Base-by-base conservation (phyloP, 2,888 invertebrate species). In the Julus scandinavius region DNA sequence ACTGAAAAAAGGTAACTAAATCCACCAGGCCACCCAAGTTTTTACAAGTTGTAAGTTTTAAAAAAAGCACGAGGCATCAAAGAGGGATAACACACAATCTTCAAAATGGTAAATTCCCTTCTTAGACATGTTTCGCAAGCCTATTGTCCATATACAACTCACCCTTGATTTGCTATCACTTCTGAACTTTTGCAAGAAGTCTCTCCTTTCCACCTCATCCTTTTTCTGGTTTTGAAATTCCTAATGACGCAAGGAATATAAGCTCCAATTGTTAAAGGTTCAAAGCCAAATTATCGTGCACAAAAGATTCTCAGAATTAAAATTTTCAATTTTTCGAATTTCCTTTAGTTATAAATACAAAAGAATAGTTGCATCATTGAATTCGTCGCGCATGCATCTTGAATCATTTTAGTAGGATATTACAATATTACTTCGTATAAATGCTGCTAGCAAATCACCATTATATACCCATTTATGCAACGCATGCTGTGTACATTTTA, bases 141-240 rank as follows among this genome's bases (percentile, higher is more conserved):
- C 54, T 72, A 72, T 9, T 20, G 72, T 72, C 72, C 72, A 72
- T 29, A 9, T 9, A 2, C 72, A 80, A 80, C 80, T 80, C 80
- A 80, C 80, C 80, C 80, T 80, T 38, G 80, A 80, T 80, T 80
- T 38, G 29, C 38, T 38, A 80, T 80, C 20, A 80, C 20, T 38
- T 80, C 80, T 80, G 80, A 80, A 80, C 80, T 80, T 80, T 80
- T 38, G 80, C 80, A 80, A 38, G 80, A 80, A 29, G 80, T 1
- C 13, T 80, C 80, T 80, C 38, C 80, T 20, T 80, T 80, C 80
- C 80, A 80, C 38, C 80, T 80, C 80, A 38, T 80, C 80, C 80
- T 80, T 80, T 80, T 80, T 80, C 80, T 80, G 80, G 80, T 80
- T 38, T 38, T 80, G 80, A 80, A 80, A 80, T 80, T 80, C 80